phyloP scores from a whole-genome alignment of 2,113 vertebrate genomes.

The Nansenia antarctica region DNA sequence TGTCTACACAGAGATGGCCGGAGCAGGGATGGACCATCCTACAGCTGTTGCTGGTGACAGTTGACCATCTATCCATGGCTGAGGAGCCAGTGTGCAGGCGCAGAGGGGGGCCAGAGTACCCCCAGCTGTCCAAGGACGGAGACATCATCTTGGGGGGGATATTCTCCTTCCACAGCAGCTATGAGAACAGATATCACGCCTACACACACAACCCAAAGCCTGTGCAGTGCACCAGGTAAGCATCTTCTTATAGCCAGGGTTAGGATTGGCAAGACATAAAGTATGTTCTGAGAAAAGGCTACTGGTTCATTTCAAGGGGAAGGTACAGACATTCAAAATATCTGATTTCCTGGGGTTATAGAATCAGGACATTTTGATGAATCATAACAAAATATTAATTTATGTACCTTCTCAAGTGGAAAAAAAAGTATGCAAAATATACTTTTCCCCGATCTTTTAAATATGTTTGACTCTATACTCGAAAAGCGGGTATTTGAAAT shows the following conservation, averaged over 20 bases:
- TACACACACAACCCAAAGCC: conserved; percentile 55
- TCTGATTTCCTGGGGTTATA: neutral
- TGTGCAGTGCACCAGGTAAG: conserved; percentile 68
- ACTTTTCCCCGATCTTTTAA: too few species aligned
- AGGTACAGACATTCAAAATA: neutral
- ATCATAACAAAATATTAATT: too few species aligned
- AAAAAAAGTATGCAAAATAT: neutral
- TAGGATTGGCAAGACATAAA: neutral
- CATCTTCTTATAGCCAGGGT: neutral
- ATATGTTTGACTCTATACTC: too few species aligned
- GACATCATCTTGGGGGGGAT: conserved; percentile 68
- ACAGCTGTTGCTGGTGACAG: conserved; percentile 46
- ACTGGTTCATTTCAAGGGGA: neutral
- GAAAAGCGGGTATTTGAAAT: too few species aligned
- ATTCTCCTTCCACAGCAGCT: conserved; percentile 68
- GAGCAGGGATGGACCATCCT: conserved; percentile 49
- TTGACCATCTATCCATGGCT: conserved; percentile 39
- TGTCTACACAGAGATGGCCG: conserved; percentile 44
- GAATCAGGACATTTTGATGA: too few species aligned
- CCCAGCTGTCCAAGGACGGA: conserved; percentile 57
- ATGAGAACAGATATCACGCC: conserved; percentile 37
- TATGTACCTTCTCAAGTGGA: too few species aligned
- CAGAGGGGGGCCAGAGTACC: conserved; percentile 46
- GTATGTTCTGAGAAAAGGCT: neutral
- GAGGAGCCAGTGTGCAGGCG: conserved; percentile 47